A percentile compares a stretch with the other conserved stretches of the same genome.
These are phyloP conservation scores for Cordilura impudica DNA, from an alignment of 2,888 invertebrate genomes.

Conservation along the genomic window DNA sequence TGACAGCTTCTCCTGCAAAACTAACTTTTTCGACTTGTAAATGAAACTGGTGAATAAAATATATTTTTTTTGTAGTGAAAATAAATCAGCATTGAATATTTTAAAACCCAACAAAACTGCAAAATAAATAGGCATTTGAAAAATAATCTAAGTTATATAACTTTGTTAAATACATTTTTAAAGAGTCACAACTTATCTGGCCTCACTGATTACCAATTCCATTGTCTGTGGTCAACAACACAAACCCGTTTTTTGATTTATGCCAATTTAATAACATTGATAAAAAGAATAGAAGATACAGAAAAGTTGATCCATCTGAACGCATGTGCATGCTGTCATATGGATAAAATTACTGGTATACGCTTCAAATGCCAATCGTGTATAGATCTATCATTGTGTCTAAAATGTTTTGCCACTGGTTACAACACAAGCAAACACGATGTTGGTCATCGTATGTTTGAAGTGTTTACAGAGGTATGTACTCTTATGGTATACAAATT, in stretches of 20 bases:
- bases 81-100: too few species aligned
- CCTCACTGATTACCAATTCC: constrained; percentile 74
- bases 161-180: constrained; percentile 45
- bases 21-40: too few species aligned
- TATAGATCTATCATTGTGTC: constrained; percentile 73
- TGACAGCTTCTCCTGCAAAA: too few species aligned
- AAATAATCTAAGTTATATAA: neutral
- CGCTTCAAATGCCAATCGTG: constrained; percentile 76
- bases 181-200: constrained; percentile 71
- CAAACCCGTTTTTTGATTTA: constrained; percentile 75
- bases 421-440: constrained; percentile 71
- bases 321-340: constrained; percentile 72
- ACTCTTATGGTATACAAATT: neutral
- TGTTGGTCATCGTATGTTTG: constrained; percentile 74
- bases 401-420: constrained; percentile 76
- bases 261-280: constrained; percentile 73
- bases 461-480: constrained; percentile 73
- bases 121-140: too few species aligned
- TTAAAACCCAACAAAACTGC: too few species aligned
- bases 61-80: too few species aligned
- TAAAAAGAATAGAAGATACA: constrained; percentile 76
- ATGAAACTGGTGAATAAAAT: too few species aligned
- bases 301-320: constrained; percentile 74
- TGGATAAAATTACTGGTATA: constrained; percentile 74
- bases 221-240: constrained; percentile 73